phyloP scores from a whole-genome alignment of 2,113 vertebrate species.

The Eupsittula cactorum region DNA sequence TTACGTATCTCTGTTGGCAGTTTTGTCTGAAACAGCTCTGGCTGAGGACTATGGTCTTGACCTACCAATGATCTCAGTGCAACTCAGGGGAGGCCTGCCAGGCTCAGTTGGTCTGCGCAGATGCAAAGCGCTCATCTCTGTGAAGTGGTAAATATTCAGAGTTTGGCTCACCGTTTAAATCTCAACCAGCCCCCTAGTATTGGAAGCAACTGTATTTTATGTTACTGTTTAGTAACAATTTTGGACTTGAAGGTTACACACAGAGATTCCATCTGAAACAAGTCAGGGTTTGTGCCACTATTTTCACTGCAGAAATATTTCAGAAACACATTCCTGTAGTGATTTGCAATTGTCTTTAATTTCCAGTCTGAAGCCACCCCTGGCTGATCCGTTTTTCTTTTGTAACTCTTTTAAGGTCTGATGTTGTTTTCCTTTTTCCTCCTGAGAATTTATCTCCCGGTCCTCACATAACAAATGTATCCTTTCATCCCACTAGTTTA shows the following conservation, averaged over 20 bases:
- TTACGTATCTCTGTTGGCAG: no score
- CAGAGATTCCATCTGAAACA: not conserved
- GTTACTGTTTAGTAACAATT: not conserved
- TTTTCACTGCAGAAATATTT: not conserved
- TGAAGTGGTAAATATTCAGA: not conserved
- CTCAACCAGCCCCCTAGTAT: not conserved
- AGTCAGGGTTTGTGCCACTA: not conserved
- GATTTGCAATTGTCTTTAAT: not conserved
- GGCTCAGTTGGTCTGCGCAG: not conserved
- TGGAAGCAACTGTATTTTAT: not conserved
- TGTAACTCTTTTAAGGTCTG: not conserved
- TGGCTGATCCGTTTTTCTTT: not conserved
- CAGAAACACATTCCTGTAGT: not conserved
- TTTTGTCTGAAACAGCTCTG: not conserved
- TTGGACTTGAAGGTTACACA: not conserved
- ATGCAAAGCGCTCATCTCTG: not conserved
- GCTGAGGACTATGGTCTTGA: not conserved
- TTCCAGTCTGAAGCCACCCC: not conserved
- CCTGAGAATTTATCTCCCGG: accelerated
- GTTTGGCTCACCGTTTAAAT: not conserved
- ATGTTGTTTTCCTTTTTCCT: not conserved
- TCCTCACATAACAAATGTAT: not conserved
- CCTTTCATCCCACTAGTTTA: not conserved
- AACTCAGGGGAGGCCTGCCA: not conserved
- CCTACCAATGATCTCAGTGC: not conserved